phyloP scores from a whole-genome alignment of 2,113 vertebrate species.

The Mobula birostris region DNA sequence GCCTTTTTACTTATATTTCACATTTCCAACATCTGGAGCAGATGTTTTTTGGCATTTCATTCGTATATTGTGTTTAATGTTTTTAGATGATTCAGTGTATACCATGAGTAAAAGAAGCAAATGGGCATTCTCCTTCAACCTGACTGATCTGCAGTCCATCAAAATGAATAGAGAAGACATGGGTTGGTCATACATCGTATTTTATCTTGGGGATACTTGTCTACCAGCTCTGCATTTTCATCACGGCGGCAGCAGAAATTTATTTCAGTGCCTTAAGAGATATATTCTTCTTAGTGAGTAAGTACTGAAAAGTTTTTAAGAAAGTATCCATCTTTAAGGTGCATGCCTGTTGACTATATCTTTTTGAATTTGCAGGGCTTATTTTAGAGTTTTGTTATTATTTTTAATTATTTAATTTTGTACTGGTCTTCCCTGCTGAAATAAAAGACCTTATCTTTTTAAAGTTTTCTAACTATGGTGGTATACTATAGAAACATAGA shows the following conservation, averaged over 20 bases:
- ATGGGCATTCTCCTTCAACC: conserved; percentile 79
- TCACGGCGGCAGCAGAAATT: conserved; percentile 74
- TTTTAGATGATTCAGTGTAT: conserved; percentile 8
- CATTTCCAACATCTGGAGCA: too few relatives aligned
- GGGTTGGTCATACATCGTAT: conserved; percentile 80
- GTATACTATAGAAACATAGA: too few relatives aligned
- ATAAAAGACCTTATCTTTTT: neutral
- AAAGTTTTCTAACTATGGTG: neutral
- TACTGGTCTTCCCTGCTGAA: neutral
- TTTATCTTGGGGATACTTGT: conserved; percentile 72
- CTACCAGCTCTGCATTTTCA: conserved; percentile 88
- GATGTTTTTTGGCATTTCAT: too few relatives aligned
- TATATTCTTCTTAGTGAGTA: conserved; percentile 76
- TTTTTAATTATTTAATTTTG: neutral
- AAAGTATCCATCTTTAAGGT: neutral
- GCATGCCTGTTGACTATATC: neutral
- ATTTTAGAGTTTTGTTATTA: conserved; percentile 38
- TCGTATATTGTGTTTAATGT: neutral
- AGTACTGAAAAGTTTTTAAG: conserved; percentile 54
- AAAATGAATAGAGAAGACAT: conserved; percentile 75
- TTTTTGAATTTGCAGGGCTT: neutral
- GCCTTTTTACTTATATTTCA: neutral
- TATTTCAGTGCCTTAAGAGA: conserved; percentile 79
- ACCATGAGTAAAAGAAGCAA: conserved; percentile 54
- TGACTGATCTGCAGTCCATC: conserved; percentile 78